A percentile compares a stretch with the other conserved stretches of the same genome.
phyloP scores from a whole-genome alignment of 2,888 invertebrate genomes.

The Eupithecia subumbrata region DNA sequence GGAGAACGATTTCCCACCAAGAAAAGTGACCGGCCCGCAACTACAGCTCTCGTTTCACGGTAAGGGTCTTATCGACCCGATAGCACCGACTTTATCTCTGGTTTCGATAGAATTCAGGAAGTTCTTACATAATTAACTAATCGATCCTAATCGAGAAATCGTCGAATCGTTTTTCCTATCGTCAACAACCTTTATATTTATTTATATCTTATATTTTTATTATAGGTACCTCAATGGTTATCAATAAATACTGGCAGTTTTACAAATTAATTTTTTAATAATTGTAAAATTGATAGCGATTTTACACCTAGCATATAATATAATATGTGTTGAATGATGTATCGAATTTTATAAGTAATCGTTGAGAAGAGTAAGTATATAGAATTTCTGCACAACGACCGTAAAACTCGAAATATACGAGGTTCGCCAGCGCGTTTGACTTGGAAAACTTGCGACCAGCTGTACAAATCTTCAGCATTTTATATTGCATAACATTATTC shows the following conservation, averaged over 20 bases:
- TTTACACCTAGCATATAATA: not conserved
- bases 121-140: not conserved
- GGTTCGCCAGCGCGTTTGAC: not conserved
- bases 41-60: too few species aligned
- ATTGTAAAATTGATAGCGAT: not conserved
- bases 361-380: not conserved
- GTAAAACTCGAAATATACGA: not conserved
- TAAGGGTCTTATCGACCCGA: too few species aligned
- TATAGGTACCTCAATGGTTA: not conserved
- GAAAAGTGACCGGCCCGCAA: not conserved
- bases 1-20: not conserved
- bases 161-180: not conserved
- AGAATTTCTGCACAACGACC: not conserved
- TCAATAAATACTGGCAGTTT: not conserved
- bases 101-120: not conserved
- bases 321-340: not conserved
- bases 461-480: not conserved
- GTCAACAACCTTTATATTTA: not conserved
- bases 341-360: not conserved
- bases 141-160: too few species aligned
- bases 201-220: too few species aligned
- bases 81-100: not conserved
- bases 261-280: not conserved
- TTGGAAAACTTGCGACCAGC: not conserved
- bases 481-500: not conserved